Percentiles rank a stretch among this genome's conserved stretches.
Conservation (phyloP, 2,888 invertebrate genomes). For the Drosophila fulvimacula region DNA sequence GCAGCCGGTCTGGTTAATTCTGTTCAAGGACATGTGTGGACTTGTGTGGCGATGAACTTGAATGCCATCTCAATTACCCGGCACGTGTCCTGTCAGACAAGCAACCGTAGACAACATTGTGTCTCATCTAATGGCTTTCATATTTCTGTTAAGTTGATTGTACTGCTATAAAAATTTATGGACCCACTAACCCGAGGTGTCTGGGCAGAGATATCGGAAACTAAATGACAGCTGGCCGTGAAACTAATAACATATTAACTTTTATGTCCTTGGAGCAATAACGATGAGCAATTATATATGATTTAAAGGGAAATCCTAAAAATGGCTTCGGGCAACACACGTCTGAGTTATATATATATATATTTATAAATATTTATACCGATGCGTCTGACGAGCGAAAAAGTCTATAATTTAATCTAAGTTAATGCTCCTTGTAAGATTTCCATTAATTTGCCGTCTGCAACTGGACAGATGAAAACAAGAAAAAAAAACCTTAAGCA, state of each 20-base stretch:
- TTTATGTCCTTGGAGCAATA: slow-evolving; percentile 4
- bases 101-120: slow-evolving; percentile 41
- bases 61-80: slow-evolving; percentile 46
- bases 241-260: slow-evolving; percentile 39
- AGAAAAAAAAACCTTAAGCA: not conserved
- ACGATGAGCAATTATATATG: slow-evolving; percentile 8
- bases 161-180: slow-evolving; percentile 45
- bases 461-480: not conserved
- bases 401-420: not conserved
- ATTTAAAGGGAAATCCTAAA: not conserved
- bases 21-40: slow-evolving; percentile 33
- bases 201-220: slow-evolving; percentile 19
- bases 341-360: not conserved
- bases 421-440: not conserved
- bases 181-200: slow-evolving; percentile 30
- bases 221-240: slow-evolving; percentile 18
- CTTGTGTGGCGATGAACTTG: slow-evolving; percentile 30
- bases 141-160: slow-evolving; percentile 57
- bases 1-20: slow-evolving; percentile 8
- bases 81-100: slow-evolving; percentile 55
- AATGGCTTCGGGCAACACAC: not conserved
- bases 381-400: not conserved
- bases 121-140: slow-evolving; percentile 56
- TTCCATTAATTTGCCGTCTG: not conserved
- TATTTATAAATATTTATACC: not conserved